Percentiles rank a stretch among this genome's conserved stretches.
phyloP scores from a whole-genome alignment of 2,888 invertebrate genomes.

The Tolmerus cingulatus region DNA sequence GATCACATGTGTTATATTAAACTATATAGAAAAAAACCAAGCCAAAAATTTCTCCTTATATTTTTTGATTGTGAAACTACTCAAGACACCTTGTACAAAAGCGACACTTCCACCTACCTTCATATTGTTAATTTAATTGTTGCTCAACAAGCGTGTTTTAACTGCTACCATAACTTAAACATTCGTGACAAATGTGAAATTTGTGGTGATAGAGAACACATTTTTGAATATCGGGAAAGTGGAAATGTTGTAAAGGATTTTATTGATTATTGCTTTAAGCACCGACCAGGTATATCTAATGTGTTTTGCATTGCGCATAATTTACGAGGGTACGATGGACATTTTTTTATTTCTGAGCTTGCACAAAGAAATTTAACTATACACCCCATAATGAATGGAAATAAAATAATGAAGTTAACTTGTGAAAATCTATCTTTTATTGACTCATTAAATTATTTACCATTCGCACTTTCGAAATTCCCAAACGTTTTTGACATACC shows the following conservation, averaged over 20 bases:
- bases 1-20: no score
- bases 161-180: background rate
- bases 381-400: conserved; percentile 36
- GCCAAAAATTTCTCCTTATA: background rate
- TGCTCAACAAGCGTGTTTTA: background rate
- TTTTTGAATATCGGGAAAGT: background rate
- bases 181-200: background rate
- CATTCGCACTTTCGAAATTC: background rate
- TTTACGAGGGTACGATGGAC: conserved; percentile 17
- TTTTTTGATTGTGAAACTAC: background rate
- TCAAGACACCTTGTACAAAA: background rate
- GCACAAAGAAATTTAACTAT: conserved; percentile 1
- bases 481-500: no score
- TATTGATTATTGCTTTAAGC: background rate
- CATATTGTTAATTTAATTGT: background rate
- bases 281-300: background rate
- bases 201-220: background rate
- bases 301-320: conserved; percentile 19
- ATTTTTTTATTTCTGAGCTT: conserved; percentile 34
- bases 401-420: conserved; percentile 33
- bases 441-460: conserved; percentile 31
- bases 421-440: conserved; percentile 17
- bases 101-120: background rate
- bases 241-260: background rate
- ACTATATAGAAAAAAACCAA: no score